Percentiles rank a stretch among this genome's conserved stretches.
phyloP scores from a whole-genome alignment of 2,113 vertebrate species.

The Thinocorus orbignyianus region DNA sequence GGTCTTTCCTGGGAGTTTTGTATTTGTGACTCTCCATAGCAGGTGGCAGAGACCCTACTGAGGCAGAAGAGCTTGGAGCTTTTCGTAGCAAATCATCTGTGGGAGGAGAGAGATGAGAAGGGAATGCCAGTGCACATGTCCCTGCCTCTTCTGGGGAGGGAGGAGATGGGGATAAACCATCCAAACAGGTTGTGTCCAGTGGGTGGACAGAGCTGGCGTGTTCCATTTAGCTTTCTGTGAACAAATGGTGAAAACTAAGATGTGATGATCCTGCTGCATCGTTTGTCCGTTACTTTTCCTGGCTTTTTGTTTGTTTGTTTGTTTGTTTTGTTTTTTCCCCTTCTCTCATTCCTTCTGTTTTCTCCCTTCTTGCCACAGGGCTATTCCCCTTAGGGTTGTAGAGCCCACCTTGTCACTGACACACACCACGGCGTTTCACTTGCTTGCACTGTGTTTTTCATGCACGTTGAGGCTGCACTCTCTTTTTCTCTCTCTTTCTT shows the following conservation, averaged over 20 bases:
- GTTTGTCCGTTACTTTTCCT: constrained; percentile 63
- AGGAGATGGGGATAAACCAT: neutral
- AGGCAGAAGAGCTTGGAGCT: neutral
- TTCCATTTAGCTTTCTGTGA: constrained; percentile 32
- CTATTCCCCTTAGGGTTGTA: constrained; percentile 33
- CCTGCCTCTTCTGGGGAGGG: neutral
- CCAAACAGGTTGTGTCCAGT: neutral
- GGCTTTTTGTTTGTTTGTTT: constrained; percentile 62
- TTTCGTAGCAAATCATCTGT: neutral
- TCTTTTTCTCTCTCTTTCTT: constrained; percentile 80
- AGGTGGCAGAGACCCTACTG: neutral
- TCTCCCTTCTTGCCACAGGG: constrained; percentile 23
- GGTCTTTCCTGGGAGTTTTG: neutral
- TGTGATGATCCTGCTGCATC: constrained; percentile 44
- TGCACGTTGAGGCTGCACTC: constrained; percentile 81
- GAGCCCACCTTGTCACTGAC: constrained; percentile 38
- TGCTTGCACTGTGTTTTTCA: constrained; percentile 80
- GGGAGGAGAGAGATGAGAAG: neutral
- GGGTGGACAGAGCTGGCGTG: neutral
- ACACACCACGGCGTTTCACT: constrained; percentile 66
- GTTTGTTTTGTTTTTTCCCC: constrained; percentile 19
- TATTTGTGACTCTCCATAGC: neutral
- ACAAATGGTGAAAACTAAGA: constrained; percentile 32
- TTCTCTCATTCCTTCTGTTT: constrained; percentile 53
- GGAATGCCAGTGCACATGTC: neutral